Evolutionary conservation across 2,888 invertebrate species (phyloP), one percentile per base, ranked within the genome.

Genomic region (Cynaeus angustus): DNA sequence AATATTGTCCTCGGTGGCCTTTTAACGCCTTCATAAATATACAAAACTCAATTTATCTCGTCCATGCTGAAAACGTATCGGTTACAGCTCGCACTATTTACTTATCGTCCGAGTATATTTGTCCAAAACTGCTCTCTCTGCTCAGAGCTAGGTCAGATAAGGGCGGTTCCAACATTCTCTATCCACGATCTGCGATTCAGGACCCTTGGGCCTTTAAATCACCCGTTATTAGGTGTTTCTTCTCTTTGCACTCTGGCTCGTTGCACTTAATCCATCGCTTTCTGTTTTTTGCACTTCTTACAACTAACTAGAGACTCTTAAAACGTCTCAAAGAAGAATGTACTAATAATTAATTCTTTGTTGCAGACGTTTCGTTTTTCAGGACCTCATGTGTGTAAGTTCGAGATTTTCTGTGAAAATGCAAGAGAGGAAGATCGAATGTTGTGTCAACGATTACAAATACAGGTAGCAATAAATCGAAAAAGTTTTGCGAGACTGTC

Each of bases 191-290:
- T 70, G 70, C 62, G 72, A 75, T 73, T 74, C 70, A 61, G 71
- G 71, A 53, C 71, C 70, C 70, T 21, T 43, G 68, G 56, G 71
- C 68, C 73, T 30, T 69, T 78, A 78, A 78, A 78, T 78, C 78
- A 78, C 70, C 69, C 75, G 68, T 76, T 77, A 78, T 77, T 77
- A 77, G 76, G 72, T 77, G 73, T 74, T 75, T 74, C 69, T 72
- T 70, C 74, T 66, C 71, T 71, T 66, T 72, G 68, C 67, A 59
- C 62, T 56, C 38, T 45, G 53, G 55, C 58, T 53, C 41, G 37
- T 43, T 66, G 61, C 66, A 70, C 48, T 62, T 70, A 66, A 70
- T 70, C 66, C 66, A 70, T 70, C 66, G 64, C 62, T 38, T 13
- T 16, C 21, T 21, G 14, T 28, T 59, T 61, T 59, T 28, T 41